phyloP scores from a whole-genome alignment of 2,113 vertebrate species.

The Marmota monax region DNA sequence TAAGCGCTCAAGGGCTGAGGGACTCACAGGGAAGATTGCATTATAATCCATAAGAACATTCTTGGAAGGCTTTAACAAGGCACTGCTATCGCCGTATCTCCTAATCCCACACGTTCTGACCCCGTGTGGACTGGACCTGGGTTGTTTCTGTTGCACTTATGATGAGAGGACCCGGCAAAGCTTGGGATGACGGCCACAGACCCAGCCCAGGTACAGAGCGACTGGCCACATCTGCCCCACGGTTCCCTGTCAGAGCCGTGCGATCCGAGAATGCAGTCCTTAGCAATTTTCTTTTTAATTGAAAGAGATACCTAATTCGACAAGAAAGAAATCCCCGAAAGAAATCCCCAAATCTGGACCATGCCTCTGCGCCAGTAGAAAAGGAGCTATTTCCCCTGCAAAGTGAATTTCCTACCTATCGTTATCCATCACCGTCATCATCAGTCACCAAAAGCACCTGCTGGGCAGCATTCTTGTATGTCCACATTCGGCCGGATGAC shows the following conservation, averaged over 20 bases:
- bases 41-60: too few species aligned
- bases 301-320: constrained; percentile 76
- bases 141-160: constrained; percentile 62
- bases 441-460: constrained; percentile 68
- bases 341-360: constrained; percentile 65
- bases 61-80: background rate
- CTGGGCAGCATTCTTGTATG: constrained; percentile 67
- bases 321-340: constrained; percentile 74
- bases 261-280: constrained; percentile 73
- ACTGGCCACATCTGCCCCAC: constrained; percentile 28
- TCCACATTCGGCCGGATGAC: constrained; percentile 77
- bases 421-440: constrained; percentile 74
- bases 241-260: constrained; percentile 48
- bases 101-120: constrained; percentile 9
- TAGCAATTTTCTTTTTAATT: constrained; percentile 76
- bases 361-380: constrained; percentile 62
- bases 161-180: constrained; percentile 47
- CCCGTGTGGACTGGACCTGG: constrained; percentile 37
- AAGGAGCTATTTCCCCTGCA: constrained; percentile 76
- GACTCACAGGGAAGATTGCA: background rate
- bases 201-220: background rate
- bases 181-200: background rate
- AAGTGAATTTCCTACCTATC: constrained; percentile 76
- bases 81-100: too few species aligned
- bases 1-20: rapidly evolving